phyloP scores from a whole-genome alignment of 2,113 vertebrate genomes.

The Prionailurus viverrinus region DNA sequence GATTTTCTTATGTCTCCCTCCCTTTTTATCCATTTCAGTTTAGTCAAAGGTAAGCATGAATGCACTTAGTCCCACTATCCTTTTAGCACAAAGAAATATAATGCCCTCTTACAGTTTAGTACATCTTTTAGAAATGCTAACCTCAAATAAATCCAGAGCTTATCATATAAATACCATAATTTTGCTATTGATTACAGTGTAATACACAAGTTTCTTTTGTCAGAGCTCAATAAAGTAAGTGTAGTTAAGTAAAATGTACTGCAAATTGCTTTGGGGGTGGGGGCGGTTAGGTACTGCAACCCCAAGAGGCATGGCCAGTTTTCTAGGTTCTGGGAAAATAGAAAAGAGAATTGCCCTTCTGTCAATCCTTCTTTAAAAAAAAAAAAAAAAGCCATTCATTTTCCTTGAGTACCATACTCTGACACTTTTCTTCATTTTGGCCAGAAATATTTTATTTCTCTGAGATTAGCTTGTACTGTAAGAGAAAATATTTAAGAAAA shows the following conservation, averaged over 20 bases:
- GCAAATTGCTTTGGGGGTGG: background rate
- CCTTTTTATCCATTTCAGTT: constrained; percentile 42
- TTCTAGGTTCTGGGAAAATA: background rate
- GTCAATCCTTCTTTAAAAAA: background rate
- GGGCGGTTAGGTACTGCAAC: background rate
- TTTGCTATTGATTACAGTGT: constrained; percentile 48
- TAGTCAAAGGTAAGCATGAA: constrained; percentile 36
- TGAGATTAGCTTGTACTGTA: background rate
- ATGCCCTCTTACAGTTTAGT: constrained; percentile 1
- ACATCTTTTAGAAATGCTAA: constrained; percentile 39
- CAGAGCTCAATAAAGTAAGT: constrained; percentile 1
- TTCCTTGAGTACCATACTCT: background rate
- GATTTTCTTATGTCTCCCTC: background rate
- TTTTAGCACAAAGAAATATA: constrained; percentile 36
- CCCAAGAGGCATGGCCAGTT: background rate
- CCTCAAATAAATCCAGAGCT: constrained; percentile 18
- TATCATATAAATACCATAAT: background rate
- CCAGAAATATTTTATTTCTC: constrained; percentile 51
- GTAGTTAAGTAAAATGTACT: constrained; percentile 31
- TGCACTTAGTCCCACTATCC: background rate
- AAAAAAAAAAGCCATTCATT: background rate
- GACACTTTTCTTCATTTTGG: constrained; percentile 8
- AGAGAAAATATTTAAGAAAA: constrained; percentile 57
- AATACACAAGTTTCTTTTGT: constrained; percentile 48
- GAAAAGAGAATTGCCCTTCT: background rate